Evolutionary conservation across 2,888 invertebrate species (phyloP).

Genomic region (Synanthedon vespiformis): DNA sequence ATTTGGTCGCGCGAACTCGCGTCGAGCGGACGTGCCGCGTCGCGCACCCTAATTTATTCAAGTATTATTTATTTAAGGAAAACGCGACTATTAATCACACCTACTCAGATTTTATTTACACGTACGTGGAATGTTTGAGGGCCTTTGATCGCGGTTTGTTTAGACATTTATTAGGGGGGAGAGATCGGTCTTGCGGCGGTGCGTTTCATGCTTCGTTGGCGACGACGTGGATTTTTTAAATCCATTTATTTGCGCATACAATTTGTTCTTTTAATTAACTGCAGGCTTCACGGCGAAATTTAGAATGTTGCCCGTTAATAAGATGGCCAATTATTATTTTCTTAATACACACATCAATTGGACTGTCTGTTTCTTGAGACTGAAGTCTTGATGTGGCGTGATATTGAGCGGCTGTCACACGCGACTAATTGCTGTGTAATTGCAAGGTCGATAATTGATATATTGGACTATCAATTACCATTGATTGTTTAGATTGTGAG

Average conservation of each 20-base stretch:
- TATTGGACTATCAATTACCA: not conserved
- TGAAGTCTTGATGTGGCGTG: too few species aligned
- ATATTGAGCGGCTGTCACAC: too few species aligned
- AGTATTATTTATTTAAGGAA: slow-evolving; percentile 70
- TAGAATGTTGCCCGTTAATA: not conserved
- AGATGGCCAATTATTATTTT: not conserved
- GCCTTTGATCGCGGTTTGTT: slow-evolving; percentile 54
- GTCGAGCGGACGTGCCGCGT: slow-evolving; percentile 52
- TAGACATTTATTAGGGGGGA: slow-evolving; percentile 42
- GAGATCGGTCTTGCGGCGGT: slow-evolving; percentile 20
- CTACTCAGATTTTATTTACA: slow-evolving; percentile 65
- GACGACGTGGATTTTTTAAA: not conserved
- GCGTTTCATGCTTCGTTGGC: slow-evolving; percentile 13
- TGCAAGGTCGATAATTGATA: not conserved
- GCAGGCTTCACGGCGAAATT: not conserved
- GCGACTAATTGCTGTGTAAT: not conserved
- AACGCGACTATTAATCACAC: slow-evolving; percentile 67
- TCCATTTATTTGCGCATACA: not conserved
- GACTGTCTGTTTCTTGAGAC: too few species aligned
- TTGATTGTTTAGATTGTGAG: not conserved
- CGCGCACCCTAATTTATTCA: slow-evolving; percentile 64
- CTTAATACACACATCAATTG: not conserved
- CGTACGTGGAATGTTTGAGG: slow-evolving; percentile 40
- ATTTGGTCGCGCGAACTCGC: slow-evolving; percentile 59
- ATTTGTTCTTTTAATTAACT: not conserved